A percentile compares a stretch with the other conserved stretches of the same genome.
Evolutionary conservation across 53 echinoderm and acorn worm genomes (phyloP).

Genomic region (Antedon mediterranea): DNA sequence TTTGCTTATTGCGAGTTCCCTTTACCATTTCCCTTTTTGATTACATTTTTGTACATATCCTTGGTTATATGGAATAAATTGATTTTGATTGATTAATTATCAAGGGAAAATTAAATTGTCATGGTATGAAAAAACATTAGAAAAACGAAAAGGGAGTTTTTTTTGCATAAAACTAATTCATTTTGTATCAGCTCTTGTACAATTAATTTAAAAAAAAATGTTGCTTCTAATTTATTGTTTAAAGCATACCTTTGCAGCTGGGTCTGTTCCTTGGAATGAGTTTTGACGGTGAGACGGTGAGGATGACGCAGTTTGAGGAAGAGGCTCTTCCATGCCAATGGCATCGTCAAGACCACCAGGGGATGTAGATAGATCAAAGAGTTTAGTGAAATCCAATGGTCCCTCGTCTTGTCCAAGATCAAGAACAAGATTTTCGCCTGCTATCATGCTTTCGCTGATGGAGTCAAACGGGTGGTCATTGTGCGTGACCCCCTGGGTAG

Average conservation of each 20-base stretch:
- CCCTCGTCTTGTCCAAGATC: background rate
- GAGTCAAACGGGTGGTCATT: background rate
- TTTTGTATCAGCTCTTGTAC: too few relatives aligned
- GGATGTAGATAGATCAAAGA: conserved; percentile 1
- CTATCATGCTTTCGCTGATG: background rate
- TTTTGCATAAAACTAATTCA: too few relatives aligned
- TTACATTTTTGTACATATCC: too few relatives aligned
- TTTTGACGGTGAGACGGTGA: background rate
- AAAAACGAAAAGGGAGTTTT: too few relatives aligned
- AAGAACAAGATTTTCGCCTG: background rate
- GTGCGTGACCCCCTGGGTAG: conserved; percentile 46
- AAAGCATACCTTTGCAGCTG: background rate
- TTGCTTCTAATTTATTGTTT: too few relatives aligned
- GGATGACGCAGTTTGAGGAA: background rate
- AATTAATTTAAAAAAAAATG: too few relatives aligned
- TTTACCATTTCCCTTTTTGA: too few relatives aligned
- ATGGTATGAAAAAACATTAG: too few relatives aligned
- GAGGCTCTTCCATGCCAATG: background rate
- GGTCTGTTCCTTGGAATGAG: background rate
- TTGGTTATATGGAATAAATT: too few relatives aligned
- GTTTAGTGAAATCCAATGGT: background rate
- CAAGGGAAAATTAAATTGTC: too few relatives aligned
- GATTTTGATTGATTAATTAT: too few relatives aligned
- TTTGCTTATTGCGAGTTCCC: too few relatives aligned
- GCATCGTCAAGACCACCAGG: background rate